Evolutionary conservation across 2,888 invertebrate species (phyloP).

Genomic region (Sminthurinus aureus): DNA sequence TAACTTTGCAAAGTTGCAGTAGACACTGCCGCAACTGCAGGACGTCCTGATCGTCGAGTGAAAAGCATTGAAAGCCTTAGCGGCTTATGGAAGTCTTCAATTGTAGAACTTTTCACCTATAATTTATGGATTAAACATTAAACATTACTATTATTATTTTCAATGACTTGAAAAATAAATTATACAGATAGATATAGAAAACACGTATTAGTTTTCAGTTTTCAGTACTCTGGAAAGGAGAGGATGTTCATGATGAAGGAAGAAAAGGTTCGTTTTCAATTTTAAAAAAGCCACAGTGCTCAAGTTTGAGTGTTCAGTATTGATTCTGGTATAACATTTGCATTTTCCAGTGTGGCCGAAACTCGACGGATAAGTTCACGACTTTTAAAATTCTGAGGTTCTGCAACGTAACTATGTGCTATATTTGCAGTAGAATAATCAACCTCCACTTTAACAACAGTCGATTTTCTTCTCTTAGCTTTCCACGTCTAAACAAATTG

Average conservation of each 20-base stretch:
- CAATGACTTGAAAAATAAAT: background rate
- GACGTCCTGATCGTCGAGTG: slow-evolving; percentile 46
- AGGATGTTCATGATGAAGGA: background rate
- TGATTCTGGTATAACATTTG: background rate
- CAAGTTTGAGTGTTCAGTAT: background rate
- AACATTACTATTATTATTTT: background rate
- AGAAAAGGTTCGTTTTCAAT: background rate
- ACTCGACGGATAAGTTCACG: background rate
- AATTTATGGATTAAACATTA: background rate
- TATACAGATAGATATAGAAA: background rate
- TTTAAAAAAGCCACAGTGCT: background rate
- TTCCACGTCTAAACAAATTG: background rate
- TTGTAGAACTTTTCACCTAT: background rate
- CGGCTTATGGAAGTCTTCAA: slow-evolving; percentile 38
- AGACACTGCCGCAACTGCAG: slow-evolving; percentile 51
- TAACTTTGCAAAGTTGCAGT: slow-evolving; percentile 54
- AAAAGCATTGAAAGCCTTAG: slow-evolving; percentile 50
- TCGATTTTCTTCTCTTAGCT: background rate
- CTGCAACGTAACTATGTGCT: too few relatives aligned
- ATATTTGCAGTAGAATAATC: background rate
- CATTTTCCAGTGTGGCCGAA: background rate
- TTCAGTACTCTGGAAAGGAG: background rate
- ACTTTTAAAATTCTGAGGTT: background rate
- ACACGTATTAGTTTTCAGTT: background rate
- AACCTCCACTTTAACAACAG: background rate